Conservation (phyloP, 2,888 invertebrate species). For the Nomada fucata region DNA sequence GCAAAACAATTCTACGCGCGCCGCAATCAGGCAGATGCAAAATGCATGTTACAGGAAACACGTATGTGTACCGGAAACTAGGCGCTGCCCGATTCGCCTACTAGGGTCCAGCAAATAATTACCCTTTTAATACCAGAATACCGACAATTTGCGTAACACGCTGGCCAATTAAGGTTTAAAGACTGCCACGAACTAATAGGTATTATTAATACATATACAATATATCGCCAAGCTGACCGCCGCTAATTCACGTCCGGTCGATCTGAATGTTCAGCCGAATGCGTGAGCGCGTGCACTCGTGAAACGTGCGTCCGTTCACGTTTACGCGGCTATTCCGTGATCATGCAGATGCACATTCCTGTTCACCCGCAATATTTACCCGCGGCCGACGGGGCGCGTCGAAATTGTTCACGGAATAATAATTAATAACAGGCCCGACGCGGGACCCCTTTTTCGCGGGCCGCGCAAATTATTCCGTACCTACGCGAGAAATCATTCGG, state of each 20-base stretch:
- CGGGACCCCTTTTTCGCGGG: constrained; percentile 12
- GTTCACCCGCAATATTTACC: constrained; percentile 58
- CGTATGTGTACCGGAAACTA: neutral
- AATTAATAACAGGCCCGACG: constrained; percentile 61
- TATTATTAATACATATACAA: constrained; percentile 36
- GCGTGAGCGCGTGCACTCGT: constrained; percentile 3
- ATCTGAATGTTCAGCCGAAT: constrained; percentile 22
- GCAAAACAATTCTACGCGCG: constrained; percentile 13
- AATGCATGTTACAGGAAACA: neutral
- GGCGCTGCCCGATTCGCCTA: neutral
- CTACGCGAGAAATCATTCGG: constrained; percentile 38
- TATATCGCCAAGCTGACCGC: constrained; percentile 21
- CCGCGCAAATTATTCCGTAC: constrained; percentile 41
- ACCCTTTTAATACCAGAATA: constrained; percentile 28
- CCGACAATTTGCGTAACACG: constrained; percentile 24
- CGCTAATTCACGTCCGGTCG: constrained; percentile 56
- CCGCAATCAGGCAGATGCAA: constrained; percentile 1
- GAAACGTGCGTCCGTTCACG: neutral
- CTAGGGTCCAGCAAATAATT: constrained; percentile 41
- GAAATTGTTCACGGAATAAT: constrained; percentile 59
- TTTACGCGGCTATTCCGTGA: constrained; percentile 17
- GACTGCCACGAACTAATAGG: constrained; percentile 34
- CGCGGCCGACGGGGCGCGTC: constrained; percentile 31
- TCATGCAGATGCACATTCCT: constrained; percentile 23
- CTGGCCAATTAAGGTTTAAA: constrained; percentile 49